phyloP scores from a whole-genome alignment of 2,888 invertebrate species.

The Agriopis leucophaearia region DNA sequence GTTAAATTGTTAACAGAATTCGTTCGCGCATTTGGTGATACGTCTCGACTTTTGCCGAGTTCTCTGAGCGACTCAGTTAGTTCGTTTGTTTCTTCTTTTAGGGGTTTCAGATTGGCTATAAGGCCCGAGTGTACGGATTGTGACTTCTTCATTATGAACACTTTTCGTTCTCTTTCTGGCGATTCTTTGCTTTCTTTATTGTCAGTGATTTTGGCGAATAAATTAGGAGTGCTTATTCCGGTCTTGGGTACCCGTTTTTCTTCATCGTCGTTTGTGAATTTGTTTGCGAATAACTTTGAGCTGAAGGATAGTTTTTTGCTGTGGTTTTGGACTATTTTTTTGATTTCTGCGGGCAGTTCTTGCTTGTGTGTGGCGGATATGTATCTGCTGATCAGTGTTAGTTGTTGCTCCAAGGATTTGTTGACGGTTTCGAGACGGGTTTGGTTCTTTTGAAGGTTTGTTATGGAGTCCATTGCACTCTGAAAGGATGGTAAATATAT shows the following conservation, averaged over 20 bases:
- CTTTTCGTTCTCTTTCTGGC: constrained; percentile 64
- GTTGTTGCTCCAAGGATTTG: constrained; percentile 91
- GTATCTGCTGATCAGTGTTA: constrained; percentile 90
- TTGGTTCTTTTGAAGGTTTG: constrained; percentile 88
- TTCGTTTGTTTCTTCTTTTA: constrained; percentile 47
- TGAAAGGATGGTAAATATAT: constrained; percentile 62
- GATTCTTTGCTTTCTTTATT: constrained; percentile 58
- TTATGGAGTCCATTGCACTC: constrained; percentile 89
- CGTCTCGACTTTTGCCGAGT: constrained; percentile 43
- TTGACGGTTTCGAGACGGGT: constrained; percentile 90
- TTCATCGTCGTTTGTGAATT: constrained; percentile 73
- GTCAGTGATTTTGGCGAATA: constrained; percentile 70
- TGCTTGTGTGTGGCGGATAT: constrained; percentile 89
- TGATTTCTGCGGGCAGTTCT: constrained; percentile 91
- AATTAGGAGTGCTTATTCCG: constrained; percentile 75
- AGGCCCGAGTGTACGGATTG: constrained; percentile 79
- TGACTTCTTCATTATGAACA: constrained; percentile 78
- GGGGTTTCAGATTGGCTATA: constrained; percentile 72
- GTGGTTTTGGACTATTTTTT: constrained; percentile 90
- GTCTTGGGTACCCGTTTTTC: constrained; percentile 71
- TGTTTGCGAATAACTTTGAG: constrained; percentile 78
- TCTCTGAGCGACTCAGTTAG: constrained; percentile 34
- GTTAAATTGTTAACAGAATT: constrained; percentile 14
- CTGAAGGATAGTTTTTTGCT: constrained; percentile 72
- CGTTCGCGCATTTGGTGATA: constrained; percentile 4